A percentile compares a stretch with the other conserved stretches of the same genome.
Conservation (phyloP, 2,888 invertebrate genomes). For the Endotricha flammealis region DNA sequence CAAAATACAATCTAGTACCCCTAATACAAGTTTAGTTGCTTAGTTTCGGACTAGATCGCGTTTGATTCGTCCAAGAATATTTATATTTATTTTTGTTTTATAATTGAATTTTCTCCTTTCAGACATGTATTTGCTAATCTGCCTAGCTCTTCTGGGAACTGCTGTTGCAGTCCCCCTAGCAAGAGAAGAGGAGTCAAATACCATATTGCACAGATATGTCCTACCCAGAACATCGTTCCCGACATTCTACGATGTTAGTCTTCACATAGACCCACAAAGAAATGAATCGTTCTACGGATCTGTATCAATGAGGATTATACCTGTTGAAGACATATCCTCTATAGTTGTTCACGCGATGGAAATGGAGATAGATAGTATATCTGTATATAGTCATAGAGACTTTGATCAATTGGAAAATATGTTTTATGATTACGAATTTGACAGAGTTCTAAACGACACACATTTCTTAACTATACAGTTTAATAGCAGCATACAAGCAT, state of each 20-base stretch:
- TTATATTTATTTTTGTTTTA: not conserved
- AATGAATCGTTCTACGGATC: slow-evolving; percentile 58
- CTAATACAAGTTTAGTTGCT: no score
- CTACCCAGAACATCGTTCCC: slow-evolving; percentile 76
- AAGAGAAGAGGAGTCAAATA: slow-evolving; percentile 13
- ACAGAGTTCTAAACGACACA: slow-evolving; percentile 50
- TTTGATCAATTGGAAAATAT: slow-evolving; percentile 24
- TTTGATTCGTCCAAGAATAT: no score
- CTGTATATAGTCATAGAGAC: slow-evolving; percentile 28
- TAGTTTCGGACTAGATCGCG: no score
- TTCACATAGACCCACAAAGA: slow-evolving; percentile 64
- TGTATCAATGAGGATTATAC: slow-evolving; percentile 56
- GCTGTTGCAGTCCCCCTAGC: slow-evolving; percentile 35
- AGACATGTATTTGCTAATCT: slow-evolving; percentile 59
- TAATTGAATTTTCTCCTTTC: slow-evolving; percentile 32
- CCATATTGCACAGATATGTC: slow-evolving; percentile 61
- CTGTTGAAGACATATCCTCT: slow-evolving; percentile 33
- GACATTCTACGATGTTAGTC: slow-evolving; percentile 65
- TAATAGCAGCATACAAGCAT: slow-evolving; percentile 35
- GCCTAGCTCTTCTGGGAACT: slow-evolving; percentile 43
- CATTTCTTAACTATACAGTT: slow-evolving; percentile 72
- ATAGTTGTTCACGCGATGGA: slow-evolving; percentile 70
- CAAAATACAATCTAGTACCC: no score
- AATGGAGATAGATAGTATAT: slow-evolving; percentile 42
- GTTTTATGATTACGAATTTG: slow-evolving; percentile 25